Evolutionary conservation across 2,888 invertebrate genomes (phyloP).

Genomic region (Napeogenes inachia): DNA sequence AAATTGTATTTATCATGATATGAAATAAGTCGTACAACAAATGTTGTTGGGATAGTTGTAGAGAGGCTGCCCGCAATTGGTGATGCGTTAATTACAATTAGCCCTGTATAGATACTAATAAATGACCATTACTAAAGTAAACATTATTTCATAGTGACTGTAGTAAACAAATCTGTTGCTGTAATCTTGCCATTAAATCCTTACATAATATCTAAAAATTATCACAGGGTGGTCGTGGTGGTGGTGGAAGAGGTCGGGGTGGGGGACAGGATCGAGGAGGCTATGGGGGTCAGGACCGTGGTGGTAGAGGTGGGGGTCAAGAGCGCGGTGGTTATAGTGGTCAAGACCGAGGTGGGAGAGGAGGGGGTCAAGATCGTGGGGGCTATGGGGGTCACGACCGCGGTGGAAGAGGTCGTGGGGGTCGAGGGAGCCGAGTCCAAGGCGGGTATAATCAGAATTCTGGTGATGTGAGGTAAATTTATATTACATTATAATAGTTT

Average conservation of each 20-base stretch:
- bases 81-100: no score
- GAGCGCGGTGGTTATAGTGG: constrained; percentile 36
- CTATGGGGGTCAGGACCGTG: constrained; percentile 44
- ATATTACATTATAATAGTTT: not conserved
- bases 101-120: no score
- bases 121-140: no score
- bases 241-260: constrained; percentile 59
- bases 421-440: constrained; percentile 54
- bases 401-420: constrained; percentile 41
- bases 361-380: constrained; percentile 39
- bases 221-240: constrained; percentile 62
- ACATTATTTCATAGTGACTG: no score
- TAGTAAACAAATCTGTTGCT: no score
- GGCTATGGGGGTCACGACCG: constrained; percentile 48
- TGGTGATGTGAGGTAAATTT: constrained; percentile 44
- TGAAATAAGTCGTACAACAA: no score
- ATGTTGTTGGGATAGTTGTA: no score
- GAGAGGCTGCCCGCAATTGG: no score
- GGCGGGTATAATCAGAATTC: constrained; percentile 53
- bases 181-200: no score
- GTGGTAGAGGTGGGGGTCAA: constrained; percentile 42
- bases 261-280: constrained; percentile 45
- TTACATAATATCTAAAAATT: not conserved
- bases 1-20: no score
- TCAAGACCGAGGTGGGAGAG: constrained; percentile 47